These are phyloP conservation scores for Epizoanthus stellaris DNA, from an alignment of 92 coral and sea anemone genomes.

Conservation along the genomic window DNA sequence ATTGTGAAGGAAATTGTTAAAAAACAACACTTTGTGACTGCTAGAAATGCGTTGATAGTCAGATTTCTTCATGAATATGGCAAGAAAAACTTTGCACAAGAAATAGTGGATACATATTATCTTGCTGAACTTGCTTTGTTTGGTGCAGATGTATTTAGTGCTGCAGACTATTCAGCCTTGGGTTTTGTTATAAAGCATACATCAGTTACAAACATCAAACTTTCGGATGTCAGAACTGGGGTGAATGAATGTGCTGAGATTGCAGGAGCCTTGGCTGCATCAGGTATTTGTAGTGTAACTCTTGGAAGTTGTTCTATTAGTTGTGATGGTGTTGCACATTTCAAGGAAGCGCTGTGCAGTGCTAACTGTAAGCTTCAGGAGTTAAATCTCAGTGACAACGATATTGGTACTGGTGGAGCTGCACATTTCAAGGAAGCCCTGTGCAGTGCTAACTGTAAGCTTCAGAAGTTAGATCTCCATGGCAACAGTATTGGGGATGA, in stretches of 20 bases:
- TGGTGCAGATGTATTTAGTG: not conserved
- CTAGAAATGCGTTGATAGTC: not conserved
- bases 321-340: too few species aligned
- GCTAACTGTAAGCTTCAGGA: too few species aligned
- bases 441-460: constrained; percentile 16
- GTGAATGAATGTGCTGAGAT: not conserved
- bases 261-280: not conserved
- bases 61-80: constrained; percentile 9
- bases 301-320: not conserved
- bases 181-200: not conserved
- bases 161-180: not conserved
- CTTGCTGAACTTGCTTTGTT: not conserved
- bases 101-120: not conserved
- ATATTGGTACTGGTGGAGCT: too few species aligned
- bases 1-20: not conserved
- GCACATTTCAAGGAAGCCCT: constrained; percentile 1
- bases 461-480: too few species aligned
- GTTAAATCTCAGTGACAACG: too few species aligned
- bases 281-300: not conserved
- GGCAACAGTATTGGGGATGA: too few species aligned
- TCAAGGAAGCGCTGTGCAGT: too few species aligned
- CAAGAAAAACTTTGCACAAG: not conserved
- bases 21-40: not conserved
- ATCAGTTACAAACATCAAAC: not conserved
- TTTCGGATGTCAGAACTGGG: not conserved